Evolutionary conservation across 2,113 vertebrate species (phyloP).

Genomic region (Oryzias curvinotus): DNA sequence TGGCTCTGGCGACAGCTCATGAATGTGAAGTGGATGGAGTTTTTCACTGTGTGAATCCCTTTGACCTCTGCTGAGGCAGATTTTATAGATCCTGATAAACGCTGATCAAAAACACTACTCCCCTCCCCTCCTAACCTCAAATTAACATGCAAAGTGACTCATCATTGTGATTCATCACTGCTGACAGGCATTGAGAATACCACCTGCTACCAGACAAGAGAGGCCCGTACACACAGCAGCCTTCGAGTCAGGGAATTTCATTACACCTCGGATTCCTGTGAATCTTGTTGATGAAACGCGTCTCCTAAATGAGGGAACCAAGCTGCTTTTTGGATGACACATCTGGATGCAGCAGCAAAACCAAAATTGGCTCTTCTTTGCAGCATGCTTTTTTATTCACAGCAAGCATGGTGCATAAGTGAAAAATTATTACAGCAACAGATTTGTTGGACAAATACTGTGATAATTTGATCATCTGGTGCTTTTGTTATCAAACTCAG

Average conservation of each 20-base stretch:
- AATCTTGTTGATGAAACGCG: conserved; percentile 27
- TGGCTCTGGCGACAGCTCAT: conserved; percentile 21
- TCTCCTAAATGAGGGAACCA: conserved; percentile 33
- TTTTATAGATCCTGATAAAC: conserved; percentile 7
- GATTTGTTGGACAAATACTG: conserved; percentile 57
- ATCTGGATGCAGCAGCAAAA: conserved; percentile 32
- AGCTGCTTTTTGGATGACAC: conserved; percentile 50
- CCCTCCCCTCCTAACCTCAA: background rate
- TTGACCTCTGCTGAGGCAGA: conserved; percentile 9
- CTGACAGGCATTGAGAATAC: conserved; percentile 28
- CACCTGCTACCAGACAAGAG: conserved; percentile 36
- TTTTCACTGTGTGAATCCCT: conserved; percentile 18
- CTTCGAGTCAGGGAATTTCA: conserved; percentile 34
- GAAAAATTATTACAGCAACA: conserved; percentile 48
- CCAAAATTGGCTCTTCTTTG: conserved; percentile 17
- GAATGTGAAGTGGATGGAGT: conserved; percentile 8
- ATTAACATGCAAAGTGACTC: conserved; percentile 16
- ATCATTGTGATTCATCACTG: conserved; percentile 26
- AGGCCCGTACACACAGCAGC: conserved; percentile 3
- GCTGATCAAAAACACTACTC: conserved; percentile 1
- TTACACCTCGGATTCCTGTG: conserved; percentile 21
- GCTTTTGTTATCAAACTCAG: conserved; percentile 36
- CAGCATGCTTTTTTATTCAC: conserved; percentile 14
- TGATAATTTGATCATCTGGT: conserved; percentile 59
- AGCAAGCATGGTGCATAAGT: conserved; percentile 16